Evolutionary conservation across 2,888 invertebrate genomes (phyloP).

Genomic region (Iselma pallidipennis): DNA sequence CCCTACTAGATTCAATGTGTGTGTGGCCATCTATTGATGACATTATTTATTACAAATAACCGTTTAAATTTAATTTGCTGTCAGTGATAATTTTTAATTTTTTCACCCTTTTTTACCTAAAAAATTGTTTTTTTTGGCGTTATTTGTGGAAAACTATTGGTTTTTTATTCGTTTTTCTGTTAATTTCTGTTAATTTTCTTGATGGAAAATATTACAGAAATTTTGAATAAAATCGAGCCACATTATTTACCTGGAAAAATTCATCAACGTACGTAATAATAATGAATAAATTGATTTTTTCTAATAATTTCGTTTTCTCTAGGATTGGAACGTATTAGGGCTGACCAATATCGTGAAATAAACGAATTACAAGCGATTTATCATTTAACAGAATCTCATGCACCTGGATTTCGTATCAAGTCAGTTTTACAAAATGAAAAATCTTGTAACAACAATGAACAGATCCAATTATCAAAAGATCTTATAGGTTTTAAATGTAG

Average conservation of each 20-base stretch:
- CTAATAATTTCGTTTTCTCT: constrained; percentile 12
- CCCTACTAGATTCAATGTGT: too few relatives aligned
- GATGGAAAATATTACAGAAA: constrained; percentile 1
- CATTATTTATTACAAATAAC: too few relatives aligned
- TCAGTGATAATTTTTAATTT: too few relatives aligned
- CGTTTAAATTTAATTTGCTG: too few relatives aligned
- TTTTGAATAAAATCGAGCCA: not conserved
- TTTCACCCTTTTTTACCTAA: too few relatives aligned
- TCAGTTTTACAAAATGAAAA: constrained; percentile 43
- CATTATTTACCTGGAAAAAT: constrained; percentile 7
- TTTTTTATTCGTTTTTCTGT: too few relatives aligned
- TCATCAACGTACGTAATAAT: constrained; percentile 7
- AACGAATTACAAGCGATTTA: constrained; percentile 47
- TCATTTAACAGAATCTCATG: constrained; percentile 49
- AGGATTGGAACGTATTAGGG: constrained; percentile 43
- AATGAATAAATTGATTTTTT: not conserved
- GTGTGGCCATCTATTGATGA: too few relatives aligned
- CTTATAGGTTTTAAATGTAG: constrained; percentile 41
- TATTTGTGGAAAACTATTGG: too few relatives aligned
- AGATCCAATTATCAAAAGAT: constrained; percentile 37
- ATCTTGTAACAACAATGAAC: constrained; percentile 19
- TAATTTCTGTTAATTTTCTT: too few relatives aligned
- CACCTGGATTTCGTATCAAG: constrained; percentile 44
- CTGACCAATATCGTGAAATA: constrained; percentile 30
- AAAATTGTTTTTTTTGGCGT: too few relatives aligned